Conservation (phyloP, 2,888 invertebrate species). For the Cosmia trapezina region DNA sequence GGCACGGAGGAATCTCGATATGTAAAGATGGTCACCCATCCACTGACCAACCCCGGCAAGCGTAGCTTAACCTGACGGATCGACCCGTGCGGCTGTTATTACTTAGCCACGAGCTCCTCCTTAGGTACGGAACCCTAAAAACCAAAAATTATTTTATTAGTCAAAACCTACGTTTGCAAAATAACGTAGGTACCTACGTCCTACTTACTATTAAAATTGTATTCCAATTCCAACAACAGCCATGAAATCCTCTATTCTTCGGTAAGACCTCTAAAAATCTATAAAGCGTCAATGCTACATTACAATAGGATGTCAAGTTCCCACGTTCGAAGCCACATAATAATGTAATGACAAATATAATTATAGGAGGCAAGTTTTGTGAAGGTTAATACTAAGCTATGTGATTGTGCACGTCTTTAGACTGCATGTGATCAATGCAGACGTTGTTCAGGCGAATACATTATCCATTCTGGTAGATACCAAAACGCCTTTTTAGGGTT, state of each 20-base stretch:
- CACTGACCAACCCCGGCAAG: no score
- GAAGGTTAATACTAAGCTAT: conserved; percentile 48
- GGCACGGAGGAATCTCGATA: no score
- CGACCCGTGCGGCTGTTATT: no score
- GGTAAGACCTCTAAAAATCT: conserved; percentile 40
- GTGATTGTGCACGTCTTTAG: background rate
- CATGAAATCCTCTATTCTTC: conserved; percentile 15
- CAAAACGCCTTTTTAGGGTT: no score
- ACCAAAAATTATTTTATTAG: background rate
- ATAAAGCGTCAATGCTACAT: conserved; percentile 43
- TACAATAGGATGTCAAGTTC: conserved; percentile 59
- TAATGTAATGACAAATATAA: conserved; percentile 43
- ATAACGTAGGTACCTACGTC: background rate
- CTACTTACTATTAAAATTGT: background rate
- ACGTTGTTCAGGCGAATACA: background rate
- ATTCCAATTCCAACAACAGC: background rate
- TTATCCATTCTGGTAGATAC: background rate
- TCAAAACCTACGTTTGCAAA: background rate
- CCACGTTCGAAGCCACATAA: conserved; percentile 49
- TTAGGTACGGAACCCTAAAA: background rate
- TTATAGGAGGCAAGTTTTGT: conserved; percentile 29
- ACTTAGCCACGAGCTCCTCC: no score
- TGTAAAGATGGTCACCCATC: no score
- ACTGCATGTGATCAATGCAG: background rate
- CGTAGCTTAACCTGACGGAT: no score